These are phyloP conservation scores for Sarcophaga caerulescens DNA, from an alignment of 2,888 invertebrate species.

Conservation along the genomic window DNA sequence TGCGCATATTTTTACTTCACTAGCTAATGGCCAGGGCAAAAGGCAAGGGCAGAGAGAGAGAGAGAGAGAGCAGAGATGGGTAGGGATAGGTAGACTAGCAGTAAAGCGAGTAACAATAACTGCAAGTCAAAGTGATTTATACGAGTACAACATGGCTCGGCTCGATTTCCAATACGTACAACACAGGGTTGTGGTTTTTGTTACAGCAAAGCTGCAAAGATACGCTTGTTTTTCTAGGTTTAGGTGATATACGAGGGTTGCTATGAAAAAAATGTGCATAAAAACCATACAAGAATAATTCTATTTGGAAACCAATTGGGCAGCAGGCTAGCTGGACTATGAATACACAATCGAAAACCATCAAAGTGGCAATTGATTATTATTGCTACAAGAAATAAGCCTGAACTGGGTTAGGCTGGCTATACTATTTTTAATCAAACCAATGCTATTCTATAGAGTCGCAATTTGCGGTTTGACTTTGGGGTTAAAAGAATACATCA, in stretches of 20 bases:
- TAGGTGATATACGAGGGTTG: background rate
- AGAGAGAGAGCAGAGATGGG: background rate
- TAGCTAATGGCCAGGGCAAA: background rate
- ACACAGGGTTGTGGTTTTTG: background rate
- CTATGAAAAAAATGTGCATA: background rate
- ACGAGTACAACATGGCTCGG: background rate
- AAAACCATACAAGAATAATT: too few relatives aligned
- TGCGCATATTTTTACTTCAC: slow-evolving; percentile 28
- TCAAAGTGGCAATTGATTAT: too few relatives aligned
- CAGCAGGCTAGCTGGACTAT: too few relatives aligned
- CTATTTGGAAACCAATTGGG: too few relatives aligned
- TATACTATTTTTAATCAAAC: too few relatives aligned
- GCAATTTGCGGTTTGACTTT: too few relatives aligned
- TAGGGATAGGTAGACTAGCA: background rate
- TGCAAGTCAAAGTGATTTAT: slow-evolving; percentile 34
- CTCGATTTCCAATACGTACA: background rate
- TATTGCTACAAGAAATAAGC: too few relatives aligned
- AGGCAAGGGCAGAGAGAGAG: background rate
- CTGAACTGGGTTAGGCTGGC: too few relatives aligned
- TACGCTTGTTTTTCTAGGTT: background rate
- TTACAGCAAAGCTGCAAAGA: background rate
- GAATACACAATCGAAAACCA: too few relatives aligned
- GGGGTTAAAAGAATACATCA: too few relatives aligned
- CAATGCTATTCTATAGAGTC: too few relatives aligned
- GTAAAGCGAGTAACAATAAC: background rate